Evolutionary conservation across 2,888 invertebrate species (phyloP).

Genomic region (Lochmaea capreae): DNA sequence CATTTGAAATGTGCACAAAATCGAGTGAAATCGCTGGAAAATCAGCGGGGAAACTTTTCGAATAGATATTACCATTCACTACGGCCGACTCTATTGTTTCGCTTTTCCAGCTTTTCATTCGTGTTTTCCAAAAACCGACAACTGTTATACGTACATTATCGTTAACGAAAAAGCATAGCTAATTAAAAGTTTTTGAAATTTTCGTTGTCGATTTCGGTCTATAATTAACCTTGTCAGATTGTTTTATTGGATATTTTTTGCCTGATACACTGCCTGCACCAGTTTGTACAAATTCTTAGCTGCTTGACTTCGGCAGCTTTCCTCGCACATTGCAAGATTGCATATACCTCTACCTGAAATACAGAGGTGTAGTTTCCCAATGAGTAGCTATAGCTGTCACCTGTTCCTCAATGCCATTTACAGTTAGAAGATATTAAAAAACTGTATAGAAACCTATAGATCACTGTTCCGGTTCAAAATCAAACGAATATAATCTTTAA

Average conservation of each 20-base stretch:
- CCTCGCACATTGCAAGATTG: too few relatives aligned
- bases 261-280: too few relatives aligned
- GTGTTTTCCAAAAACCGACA: slow-evolving; percentile 14
- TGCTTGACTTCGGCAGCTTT: too few relatives aligned
- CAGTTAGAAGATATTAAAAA: too few relatives aligned
- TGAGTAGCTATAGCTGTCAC: too few relatives aligned
- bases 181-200: slow-evolving; percentile 31
- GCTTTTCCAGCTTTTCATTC: slow-evolving; percentile 32
- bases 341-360: too few relatives aligned
- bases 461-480: too few relatives aligned
- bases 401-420: too few relatives aligned
- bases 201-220: not conserved
- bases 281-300: too few relatives aligned
- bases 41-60: slow-evolving; percentile 37
- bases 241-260: too few relatives aligned
- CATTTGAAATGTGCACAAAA: slow-evolving; percentile 47
- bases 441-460: too few relatives aligned
- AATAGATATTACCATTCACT: slow-evolving; percentile 42
- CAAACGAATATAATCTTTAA: not conserved
- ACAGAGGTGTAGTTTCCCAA: too few relatives aligned
- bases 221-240: not conserved
- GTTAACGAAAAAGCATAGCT: slow-evolving; percentile 30
- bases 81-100: slow-evolving; percentile 35
- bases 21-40: slow-evolving; percentile 44
- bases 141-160: slow-evolving; percentile 31